Base-by-base conservation (phyloP, 2,113 vertebrate species). In the Garra rufa region DNA sequence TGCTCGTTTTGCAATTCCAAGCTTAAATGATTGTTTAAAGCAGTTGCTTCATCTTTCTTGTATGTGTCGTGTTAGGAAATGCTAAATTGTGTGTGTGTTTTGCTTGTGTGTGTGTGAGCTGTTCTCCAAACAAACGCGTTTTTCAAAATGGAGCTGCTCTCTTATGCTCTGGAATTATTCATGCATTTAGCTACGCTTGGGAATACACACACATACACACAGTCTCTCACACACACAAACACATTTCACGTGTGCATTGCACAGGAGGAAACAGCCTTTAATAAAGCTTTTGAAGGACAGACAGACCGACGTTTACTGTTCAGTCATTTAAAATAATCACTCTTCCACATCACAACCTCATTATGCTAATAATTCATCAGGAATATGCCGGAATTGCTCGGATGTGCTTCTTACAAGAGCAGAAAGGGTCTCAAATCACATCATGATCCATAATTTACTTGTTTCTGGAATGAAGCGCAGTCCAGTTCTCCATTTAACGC, bases 101-200 rank as follows among this genome's bases (percentile, higher is more conserved):
- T 26, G 3, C 10, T 9, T 24, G 70, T 8, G 19, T 15, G 50
- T 43, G 30, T 24, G 11, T 24, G 76, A 61, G 55, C 9, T 26
- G 38, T 43, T 79, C 57, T 82, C 69, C 24, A 76, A 70, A 82
- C 21, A 46, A 38, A 82, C 50, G 2, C 4, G 44, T 85, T 85
- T 80, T 82, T 76, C 46, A 77, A 83, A 83, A 76, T 74, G 43
- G 63, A 70, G 76, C 57, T 74, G 67, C 76, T 81, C 76, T 38
- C 59, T 79, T 38, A 34, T 30, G 52, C 59, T 44, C 28, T 48
- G 80, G 57, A 84, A 83, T 85, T 80, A 83, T 85, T 85, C 69
- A 87, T 82, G 75, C 69, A 59, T 38, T 61, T 61, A 48, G 77
- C 41, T 57, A 83, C 43, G 71, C 71, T 80, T 34, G 43, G 77